These are phyloP conservation scores for Paradoxurus hermaphroditus DNA, from an alignment of 2,113 vertebrate species.

Conservation along the genomic window DNA sequence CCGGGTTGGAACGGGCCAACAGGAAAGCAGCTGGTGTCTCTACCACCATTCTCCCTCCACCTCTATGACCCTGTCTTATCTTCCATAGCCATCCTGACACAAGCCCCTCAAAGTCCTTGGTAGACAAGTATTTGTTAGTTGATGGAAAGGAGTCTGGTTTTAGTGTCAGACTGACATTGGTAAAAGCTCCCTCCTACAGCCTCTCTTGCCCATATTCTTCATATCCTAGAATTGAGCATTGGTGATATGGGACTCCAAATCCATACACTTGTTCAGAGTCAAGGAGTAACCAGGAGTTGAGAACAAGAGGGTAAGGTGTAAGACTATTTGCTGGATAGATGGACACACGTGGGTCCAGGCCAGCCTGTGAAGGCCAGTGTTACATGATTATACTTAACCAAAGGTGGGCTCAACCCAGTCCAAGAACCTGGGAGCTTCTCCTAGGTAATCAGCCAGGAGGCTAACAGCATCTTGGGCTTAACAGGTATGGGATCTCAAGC, in stretches of 20 bases:
- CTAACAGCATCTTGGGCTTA: background rate
- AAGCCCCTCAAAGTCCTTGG: background rate
- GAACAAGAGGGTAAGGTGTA: background rate
- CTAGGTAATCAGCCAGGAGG: background rate
- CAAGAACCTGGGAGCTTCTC: background rate
- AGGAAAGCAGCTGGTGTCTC: background rate
- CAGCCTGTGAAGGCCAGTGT: background rate
- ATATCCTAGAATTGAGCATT: background rate
- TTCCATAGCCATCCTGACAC: background rate
- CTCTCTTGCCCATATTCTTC: background rate
- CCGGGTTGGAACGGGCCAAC: background rate
- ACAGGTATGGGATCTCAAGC: background rate
- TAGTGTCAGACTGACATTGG: background rate
- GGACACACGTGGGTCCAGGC: background rate
- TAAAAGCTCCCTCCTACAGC: background rate
- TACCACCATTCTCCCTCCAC: background rate
- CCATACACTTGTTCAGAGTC: background rate
- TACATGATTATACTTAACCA: background rate
- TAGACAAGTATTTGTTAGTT: background rate
- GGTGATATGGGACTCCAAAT: background rate
- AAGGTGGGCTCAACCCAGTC: background rate
- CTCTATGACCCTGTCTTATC: background rate
- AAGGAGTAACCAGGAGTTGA: background rate
- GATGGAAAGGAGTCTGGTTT: background rate
- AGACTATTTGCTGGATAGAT: background rate